These are phyloP conservation scores for Cyprinella venusta DNA, from an alignment of 2,797 vertebrate genomes.

Conservation along the genomic window DNA sequence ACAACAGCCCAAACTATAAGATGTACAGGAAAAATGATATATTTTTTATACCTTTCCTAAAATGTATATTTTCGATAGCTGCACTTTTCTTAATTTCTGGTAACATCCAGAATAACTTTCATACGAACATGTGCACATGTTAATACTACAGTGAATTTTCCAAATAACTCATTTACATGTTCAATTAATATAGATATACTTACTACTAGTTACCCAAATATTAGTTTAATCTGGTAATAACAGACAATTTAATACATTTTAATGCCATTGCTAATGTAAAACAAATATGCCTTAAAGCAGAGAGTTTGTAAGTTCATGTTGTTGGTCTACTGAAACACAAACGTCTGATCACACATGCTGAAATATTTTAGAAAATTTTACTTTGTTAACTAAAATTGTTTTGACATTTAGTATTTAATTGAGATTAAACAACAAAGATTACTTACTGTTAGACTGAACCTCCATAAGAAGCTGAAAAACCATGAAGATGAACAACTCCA, in stretches of 20 bases:
- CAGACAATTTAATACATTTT: no score
- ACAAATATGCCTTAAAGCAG: neutral
- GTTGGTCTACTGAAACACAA: neutral
- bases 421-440: neutral
- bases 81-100: neutral
- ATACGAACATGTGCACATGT: neutral
- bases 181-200: neutral
- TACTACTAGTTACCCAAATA: neutral
- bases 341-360: neutral
- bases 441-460: slow-evolving; percentile 12
- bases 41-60: neutral
- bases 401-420: neutral
- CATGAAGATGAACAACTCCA: slow-evolving; percentile 5
- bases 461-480: neutral
- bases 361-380: neutral
- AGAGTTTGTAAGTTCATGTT: neutral
- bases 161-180: neutral
- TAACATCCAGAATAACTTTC: neutral
- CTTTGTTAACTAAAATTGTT: neutral
- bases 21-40: neutral
- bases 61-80: neutral
- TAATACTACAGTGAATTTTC: neutral
- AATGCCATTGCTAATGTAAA: neutral
- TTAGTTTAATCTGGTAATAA: neutral
- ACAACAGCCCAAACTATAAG: neutral